Evolutionary conservation across 1,140 invertebrate genomes (phyloP).

Genomic region (Drosophila willistoni): DNA sequence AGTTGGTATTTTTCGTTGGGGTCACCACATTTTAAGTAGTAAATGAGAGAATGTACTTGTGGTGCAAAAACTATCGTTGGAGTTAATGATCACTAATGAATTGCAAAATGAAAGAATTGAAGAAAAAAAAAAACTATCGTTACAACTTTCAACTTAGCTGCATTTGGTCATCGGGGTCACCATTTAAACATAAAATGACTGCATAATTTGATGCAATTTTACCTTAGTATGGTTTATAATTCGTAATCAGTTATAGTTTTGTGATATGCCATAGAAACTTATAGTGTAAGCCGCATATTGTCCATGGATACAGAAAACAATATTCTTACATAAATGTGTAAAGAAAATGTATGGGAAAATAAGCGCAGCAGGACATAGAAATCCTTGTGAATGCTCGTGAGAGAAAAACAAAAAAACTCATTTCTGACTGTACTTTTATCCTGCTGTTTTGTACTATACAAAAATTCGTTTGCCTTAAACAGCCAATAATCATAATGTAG

Average conservation of each 20-base stretch:
- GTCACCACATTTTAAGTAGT: too few species aligned
- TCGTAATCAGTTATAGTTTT: not conserved
- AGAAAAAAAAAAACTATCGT: too few species aligned
- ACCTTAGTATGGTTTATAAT: not conserved
- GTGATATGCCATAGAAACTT: not conserved
- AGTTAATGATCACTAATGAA: too few species aligned
- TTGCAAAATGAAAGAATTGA: too few species aligned
- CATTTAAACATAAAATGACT: too few species aligned
- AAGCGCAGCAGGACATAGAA: not conserved
- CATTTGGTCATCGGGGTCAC: not conserved
- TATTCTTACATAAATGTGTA: not conserved
- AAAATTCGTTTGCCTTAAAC: constrained; percentile 45
- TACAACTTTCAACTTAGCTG: too few species aligned
- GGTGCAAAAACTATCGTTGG: too few species aligned
- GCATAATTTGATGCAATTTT: too few species aligned
- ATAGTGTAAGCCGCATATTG: not conserved
- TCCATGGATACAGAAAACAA: not conserved
- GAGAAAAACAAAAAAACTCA: not conserved
- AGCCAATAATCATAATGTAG: constrained; percentile 46
- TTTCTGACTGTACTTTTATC: constrained; percentile 12
- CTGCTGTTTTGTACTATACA: constrained; percentile 13
- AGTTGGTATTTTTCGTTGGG: too few species aligned
- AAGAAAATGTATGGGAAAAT: not conserved
- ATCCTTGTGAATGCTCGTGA: not conserved
- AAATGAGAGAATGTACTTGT: too few species aligned